phyloP scores from a whole-genome alignment of 1,140 invertebrate species.

The Caenorhabditis brenneri region DNA sequence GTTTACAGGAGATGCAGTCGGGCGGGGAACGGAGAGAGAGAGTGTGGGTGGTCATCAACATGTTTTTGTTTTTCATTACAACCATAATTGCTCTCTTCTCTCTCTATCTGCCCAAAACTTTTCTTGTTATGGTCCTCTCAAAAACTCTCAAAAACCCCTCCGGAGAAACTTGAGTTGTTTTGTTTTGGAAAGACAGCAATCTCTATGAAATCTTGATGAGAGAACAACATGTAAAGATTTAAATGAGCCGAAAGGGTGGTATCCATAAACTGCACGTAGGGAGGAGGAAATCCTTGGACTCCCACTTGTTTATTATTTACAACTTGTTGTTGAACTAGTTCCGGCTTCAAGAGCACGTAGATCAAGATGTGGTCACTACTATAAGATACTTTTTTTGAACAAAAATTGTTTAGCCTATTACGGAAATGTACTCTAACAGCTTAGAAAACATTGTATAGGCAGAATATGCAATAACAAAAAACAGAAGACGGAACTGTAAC shows the following conservation, averaged over 20 bases:
- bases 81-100: conserved; percentile 30
- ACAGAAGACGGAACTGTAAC: neutral
- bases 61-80: conserved; percentile 39
- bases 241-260: neutral
- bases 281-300: neutral
- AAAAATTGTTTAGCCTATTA: no score
- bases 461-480: no score
- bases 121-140: neutral
- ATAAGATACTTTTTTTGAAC: no score
- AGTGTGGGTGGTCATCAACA: neutral
- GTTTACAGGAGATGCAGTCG: neutral
- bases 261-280: neutral
- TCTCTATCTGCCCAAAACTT: neutral
- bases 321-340: neutral
- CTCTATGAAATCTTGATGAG: neutral
- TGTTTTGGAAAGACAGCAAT: neutral
- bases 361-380: neutral
- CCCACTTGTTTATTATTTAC: conserved; percentile 20
- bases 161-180: no score
- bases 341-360: neutral
- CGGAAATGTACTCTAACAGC: no score
- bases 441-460: no score
- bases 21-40: neutral
- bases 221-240: neutral
- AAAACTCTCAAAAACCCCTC: no score